Evolutionary conservation across 2,888 invertebrate species (phyloP), one percentile per base, ranked within the genome.

Genomic region (Agonum fuliginosum): DNA sequence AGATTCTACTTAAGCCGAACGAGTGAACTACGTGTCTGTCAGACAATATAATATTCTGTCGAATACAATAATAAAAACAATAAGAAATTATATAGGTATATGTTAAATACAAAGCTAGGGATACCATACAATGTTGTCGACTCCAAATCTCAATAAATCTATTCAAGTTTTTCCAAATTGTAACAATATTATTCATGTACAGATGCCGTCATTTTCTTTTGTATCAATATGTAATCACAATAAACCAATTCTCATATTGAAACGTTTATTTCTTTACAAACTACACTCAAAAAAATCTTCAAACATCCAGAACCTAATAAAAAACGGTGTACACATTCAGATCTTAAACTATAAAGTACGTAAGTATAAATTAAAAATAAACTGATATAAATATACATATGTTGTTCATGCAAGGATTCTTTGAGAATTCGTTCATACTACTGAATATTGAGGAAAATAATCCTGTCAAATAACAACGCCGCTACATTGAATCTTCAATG

Each of bases 31-130:
- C 54, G 24, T 54, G 27, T 27, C 27, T 30, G 6, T 70, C 46
- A 70, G 70, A 70, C 70, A 70, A 70, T 70, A 70, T 70, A n/a
- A n/a, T n/a, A 46, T n/a, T 46, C 46, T 37, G 70, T 70, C 70
- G 46, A 24, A 70, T 70, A 70, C 70, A 70, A 70, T 70, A 70
- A 70, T 20, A 27, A 70, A 70, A 46, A 70, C 70, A 70, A 70
- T 70, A 70, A 70, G 8, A 70, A 70, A 70, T 70, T 70, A 24
- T 70, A 70, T 70, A 70, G n/a, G 54, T 54, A 48, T 48, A 48
- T 54, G 14, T 54, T 22, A 46, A 17, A 46, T 37, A 37, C 27
- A 62, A 27, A 62, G 46, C 2, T 62, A 62, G 17, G 58, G 58
- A 62, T 30, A 46, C 37, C 37, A 46, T 14, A 62, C 58, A 12